phyloP scores from a whole-genome alignment of 2,797 vertebrate species.

The Meriones psammophilus region DNA sequence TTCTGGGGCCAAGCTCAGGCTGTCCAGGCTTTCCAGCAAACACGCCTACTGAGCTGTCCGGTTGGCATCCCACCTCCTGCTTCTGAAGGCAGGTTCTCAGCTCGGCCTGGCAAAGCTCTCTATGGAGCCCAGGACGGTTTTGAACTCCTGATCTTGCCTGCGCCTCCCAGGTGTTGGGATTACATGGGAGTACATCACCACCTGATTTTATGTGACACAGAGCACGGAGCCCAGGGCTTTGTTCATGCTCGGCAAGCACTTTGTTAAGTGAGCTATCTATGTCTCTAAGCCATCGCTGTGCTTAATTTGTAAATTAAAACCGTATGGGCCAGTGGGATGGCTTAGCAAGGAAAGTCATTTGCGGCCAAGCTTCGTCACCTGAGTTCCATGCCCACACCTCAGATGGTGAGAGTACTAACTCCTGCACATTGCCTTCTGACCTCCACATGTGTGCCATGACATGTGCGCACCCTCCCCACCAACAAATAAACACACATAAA shows the following conservation, averaged over 20 bases:
- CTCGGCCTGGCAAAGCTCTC: not conserved
- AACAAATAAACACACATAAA: not conserved
- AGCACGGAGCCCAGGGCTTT: not conserved
- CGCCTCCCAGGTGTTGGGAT: not conserved
- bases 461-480: not conserved
- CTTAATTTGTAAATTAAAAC: not conserved
- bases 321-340: not conserved
- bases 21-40: not conserved
- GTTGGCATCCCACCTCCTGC: not conserved
- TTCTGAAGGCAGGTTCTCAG: not conserved
- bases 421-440: not conserved
- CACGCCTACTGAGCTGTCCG: not conserved
- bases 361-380: not conserved
- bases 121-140: not conserved
- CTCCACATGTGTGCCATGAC: not conserved
- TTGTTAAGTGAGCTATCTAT: not conserved
- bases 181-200: not conserved
- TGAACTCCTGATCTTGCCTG: not conserved
- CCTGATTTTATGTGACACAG: too few relatives aligned
- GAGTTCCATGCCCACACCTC: not conserved
- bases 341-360: not conserved
- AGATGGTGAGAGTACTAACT: not conserved
- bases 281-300: not conserved
- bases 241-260: not conserved
- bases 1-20: not conserved